Evolutionary conservation across 2,797 vertebrate species (phyloP).

Genomic region (Premnoplex brunnescens): DNA sequence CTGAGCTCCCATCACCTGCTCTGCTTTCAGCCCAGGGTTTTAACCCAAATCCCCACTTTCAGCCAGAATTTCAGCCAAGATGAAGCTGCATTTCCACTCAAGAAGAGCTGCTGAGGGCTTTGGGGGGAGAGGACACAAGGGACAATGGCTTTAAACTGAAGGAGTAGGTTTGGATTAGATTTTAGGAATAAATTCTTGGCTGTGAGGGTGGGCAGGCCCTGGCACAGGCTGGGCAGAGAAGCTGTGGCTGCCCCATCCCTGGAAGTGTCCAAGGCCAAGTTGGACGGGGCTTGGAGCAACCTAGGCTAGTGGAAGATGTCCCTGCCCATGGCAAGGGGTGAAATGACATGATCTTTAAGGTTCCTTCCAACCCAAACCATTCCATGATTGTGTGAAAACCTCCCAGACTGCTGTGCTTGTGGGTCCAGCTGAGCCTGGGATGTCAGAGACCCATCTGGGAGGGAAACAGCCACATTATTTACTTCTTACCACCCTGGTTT

Average conservation of each 20-base stretch:
- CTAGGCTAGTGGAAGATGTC: neutral
- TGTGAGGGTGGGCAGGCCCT: neutral
- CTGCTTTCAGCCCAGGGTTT: neutral
- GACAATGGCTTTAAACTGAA: neutral
- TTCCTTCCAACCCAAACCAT: neutral
- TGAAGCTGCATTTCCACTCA: neutral
- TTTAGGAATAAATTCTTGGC: neutral
- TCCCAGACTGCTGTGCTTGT: neutral
- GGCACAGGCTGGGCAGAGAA: neutral
- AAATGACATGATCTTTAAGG: neutral
- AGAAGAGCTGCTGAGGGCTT: neutral
- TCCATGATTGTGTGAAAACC: neutral
- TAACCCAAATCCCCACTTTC: neutral
- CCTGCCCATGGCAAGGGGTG: neutral
- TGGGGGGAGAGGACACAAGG: neutral
- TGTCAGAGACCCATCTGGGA: fast-evolving
- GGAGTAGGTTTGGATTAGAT: neutral
- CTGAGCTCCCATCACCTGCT: neutral
- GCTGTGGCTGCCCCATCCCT: neutral
- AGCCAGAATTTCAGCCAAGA: neutral
- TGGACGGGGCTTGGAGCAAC: neutral
- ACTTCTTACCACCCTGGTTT: neutral
- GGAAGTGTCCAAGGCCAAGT: neutral
- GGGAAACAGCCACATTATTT: neutral
- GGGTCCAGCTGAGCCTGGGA: fast-evolving